A percentile compares a stretch with the other conserved stretches of the same genome.
Evolutionary conservation across 2,888 invertebrate species (phyloP).

Genomic region (Epinotia demarniana): DNA sequence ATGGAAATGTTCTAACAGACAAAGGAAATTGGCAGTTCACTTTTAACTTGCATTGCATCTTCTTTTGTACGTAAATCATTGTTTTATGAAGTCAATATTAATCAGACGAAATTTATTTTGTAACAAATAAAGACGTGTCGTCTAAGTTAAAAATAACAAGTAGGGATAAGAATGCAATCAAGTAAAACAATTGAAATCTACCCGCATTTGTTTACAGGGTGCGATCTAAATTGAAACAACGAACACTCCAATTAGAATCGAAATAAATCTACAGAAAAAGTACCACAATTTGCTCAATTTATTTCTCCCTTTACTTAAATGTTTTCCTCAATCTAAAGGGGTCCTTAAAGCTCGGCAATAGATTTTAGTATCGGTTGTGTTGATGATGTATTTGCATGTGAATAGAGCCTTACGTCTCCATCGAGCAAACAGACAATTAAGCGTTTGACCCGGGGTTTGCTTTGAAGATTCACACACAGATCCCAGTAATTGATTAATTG

Average conservation of each 20-base stretch:
- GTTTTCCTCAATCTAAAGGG: conserved; percentile 12
- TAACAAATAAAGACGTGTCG: neutral
- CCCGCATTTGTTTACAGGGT: conserved; percentile 38
- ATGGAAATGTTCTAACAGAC: conserved; percentile 37
- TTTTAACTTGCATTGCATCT: neutral
- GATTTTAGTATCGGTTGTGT: conserved; percentile 22
- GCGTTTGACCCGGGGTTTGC: conserved; percentile 43
- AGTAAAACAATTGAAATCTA: conserved; percentile 29
- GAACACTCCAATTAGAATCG: conserved; percentile 39
- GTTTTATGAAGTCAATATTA: neutral
- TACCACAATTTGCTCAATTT: conserved; percentile 42
- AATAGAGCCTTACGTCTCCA: conserved; percentile 32
- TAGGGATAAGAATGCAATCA: conserved; percentile 6
- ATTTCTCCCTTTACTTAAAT: conserved; percentile 35
- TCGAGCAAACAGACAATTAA: conserved; percentile 41
- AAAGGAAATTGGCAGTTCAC: conserved; percentile 25
- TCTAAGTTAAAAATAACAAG: neutral
- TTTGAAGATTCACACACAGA: conserved; percentile 35
- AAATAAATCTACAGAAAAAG: conserved; percentile 42
- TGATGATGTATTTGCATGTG: conserved; percentile 32
- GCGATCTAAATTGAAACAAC: conserved; percentile 36
- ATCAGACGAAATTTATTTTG: neutral
- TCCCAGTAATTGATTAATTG: conserved; percentile 42
- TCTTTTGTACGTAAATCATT: neutral
- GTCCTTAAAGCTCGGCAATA: conserved; percentile 7